Percentiles rank a stretch among this genome's conserved stretches.
phyloP scores from a whole-genome alignment of 92 coral and sea anemone genomes.

The Montipora capitata region DNA sequence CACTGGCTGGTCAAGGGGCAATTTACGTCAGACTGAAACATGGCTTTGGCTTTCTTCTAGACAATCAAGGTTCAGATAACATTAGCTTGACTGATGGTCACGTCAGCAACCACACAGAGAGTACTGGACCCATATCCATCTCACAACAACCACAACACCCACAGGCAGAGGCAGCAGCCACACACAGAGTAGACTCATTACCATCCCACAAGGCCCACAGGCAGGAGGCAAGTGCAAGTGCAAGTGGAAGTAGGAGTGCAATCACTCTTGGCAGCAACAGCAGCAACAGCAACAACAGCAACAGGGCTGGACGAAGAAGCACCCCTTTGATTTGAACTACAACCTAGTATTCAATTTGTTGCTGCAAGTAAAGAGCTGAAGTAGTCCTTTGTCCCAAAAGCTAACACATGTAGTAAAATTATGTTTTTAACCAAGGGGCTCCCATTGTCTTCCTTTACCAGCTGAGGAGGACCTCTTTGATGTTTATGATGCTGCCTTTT shows the following conservation, averaged over 20 bases:
- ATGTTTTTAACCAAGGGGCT: slow-evolving; percentile 4
- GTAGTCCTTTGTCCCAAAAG: background rate
- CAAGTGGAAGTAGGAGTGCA: too few relatives aligned
- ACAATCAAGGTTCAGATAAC: slow-evolving; percentile 11
- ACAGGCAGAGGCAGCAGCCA: slow-evolving; percentile 1
- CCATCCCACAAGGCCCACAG: slow-evolving; percentile 14
- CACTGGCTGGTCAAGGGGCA: slow-evolving; percentile 78
- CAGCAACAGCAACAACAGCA: too few relatives aligned
- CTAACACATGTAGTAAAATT: slow-evolving; percentile 5
- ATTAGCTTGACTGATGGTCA: background rate
- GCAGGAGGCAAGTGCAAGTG: background rate
- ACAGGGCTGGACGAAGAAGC: too few relatives aligned
- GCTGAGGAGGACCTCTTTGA: slow-evolving; percentile 14
- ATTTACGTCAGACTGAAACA: slow-evolving; percentile 23
- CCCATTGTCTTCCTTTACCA: slow-evolving; percentile 6
- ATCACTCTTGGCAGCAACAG: too few relatives aligned
- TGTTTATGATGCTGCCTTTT: slow-evolving; percentile 11
- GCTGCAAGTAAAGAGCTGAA: too few relatives aligned
- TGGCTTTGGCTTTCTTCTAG: slow-evolving; percentile 19
- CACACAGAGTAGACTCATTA: background rate
- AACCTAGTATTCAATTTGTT: too few relatives aligned
- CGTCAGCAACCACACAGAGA: slow-evolving; percentile 13
- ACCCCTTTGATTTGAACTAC: too few relatives aligned
- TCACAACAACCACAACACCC: background rate
- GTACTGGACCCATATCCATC: background rate